These are phyloP conservation scores for Dinoponera quadriceps DNA, from an alignment of 1,140 invertebrate genomes.

Conservation along the genomic window DNA sequence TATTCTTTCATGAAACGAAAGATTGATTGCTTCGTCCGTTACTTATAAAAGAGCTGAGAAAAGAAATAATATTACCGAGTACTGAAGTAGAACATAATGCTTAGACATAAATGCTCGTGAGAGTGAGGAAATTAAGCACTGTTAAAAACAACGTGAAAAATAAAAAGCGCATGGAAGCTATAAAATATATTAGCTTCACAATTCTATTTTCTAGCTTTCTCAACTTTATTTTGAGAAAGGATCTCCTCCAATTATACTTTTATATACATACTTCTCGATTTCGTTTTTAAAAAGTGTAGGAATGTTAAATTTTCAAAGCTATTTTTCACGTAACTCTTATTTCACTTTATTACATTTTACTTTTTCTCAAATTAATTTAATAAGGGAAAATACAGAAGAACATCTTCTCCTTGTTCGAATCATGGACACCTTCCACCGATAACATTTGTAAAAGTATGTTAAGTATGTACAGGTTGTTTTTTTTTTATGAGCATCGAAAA, in stretches of 20 bases:
- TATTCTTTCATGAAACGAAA: neutral
- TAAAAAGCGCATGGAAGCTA: no score
- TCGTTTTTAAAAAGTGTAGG: neutral
- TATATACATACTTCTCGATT: conserved; percentile 1
- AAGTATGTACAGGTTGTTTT: neutral
- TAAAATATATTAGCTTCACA: neutral
- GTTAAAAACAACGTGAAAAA: neutral
- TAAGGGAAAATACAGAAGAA: no score
- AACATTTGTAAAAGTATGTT: no score
- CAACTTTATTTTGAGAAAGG: neutral
- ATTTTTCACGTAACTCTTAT: neutral
- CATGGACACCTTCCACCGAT: no score
- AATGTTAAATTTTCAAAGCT: no score
- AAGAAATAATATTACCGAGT: neutral
- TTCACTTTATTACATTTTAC: neutral
- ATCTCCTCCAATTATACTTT: neutral
- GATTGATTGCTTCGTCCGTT: neutral
- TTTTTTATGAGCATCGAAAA: conserved; percentile 15
- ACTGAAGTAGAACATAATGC: neutral
- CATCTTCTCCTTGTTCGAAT: no score
- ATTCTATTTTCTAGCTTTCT: neutral
- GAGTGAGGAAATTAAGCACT: neutral
- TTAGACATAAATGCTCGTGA: no score
- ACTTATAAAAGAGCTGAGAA: conserved; percentile 1
- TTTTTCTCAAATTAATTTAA: neutral